Evolutionary conservation across 2,797 vertebrate genomes (phyloP).

Genomic region (Nannoperca obscura): DNA sequence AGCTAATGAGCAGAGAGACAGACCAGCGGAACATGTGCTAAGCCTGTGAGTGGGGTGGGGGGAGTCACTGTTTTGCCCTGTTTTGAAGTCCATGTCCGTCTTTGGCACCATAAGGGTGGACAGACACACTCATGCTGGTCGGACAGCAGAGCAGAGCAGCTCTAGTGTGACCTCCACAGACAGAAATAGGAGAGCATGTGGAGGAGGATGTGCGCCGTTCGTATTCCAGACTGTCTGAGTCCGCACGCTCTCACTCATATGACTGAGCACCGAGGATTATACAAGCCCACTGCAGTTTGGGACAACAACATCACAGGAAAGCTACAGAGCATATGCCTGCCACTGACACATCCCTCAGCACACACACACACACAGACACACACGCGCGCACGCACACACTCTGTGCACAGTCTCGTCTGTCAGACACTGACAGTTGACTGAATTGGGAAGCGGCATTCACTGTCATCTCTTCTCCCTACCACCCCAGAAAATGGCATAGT

Average conservation of each 20-base stretch:
- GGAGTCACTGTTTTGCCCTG: slow-evolving; percentile 59
- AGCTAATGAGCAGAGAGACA: slow-evolving; percentile 47
- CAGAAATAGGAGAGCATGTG: slow-evolving; percentile 61
- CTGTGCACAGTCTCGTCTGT: slow-evolving; percentile 7
- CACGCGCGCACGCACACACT: slow-evolving; percentile 1
- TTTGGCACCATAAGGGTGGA: slow-evolving; percentile 53
- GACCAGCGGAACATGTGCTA: slow-evolving; percentile 35
- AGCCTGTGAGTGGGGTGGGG: slow-evolving; percentile 9
- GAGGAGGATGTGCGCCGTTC: slow-evolving; percentile 48
- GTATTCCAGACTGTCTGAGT: slow-evolving; percentile 51
- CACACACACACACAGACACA: neutral
- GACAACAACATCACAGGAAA: slow-evolving; percentile 34
- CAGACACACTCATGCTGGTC: slow-evolving; percentile 51
- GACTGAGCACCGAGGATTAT: slow-evolving; percentile 55
- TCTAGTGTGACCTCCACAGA: slow-evolving; percentile 60
- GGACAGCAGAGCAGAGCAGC: slow-evolving; percentile 52
- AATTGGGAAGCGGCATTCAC: slow-evolving; percentile 31
- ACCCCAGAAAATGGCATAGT: slow-evolving; percentile 10
- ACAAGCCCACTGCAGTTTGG: slow-evolving; percentile 21
- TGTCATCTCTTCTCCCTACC: slow-evolving; percentile 20
- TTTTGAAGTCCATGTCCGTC: slow-evolving; percentile 46
- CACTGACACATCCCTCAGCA: slow-evolving; percentile 13
- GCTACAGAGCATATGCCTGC: slow-evolving; percentile 7
- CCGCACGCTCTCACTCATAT: slow-evolving; percentile 50
- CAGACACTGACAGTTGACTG: slow-evolving; percentile 18